Evolutionary conservation across 2,888 invertebrate genomes (phyloP).

Genomic region (Terebella lapidaria): DNA sequence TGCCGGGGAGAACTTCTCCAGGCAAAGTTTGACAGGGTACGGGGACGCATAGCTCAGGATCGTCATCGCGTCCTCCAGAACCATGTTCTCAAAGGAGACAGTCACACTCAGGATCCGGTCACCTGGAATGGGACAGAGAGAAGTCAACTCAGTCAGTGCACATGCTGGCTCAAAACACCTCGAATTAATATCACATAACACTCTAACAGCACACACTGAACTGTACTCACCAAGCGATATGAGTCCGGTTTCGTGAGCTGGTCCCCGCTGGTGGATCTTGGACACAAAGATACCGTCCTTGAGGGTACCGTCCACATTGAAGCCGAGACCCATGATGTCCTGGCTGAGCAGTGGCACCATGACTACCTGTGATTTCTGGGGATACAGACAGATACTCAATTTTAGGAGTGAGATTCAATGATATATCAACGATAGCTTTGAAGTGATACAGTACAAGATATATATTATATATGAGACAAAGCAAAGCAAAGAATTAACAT

Average conservation of each 20-base stretch:
- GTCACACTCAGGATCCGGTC: constrained; percentile 82
- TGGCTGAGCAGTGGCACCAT: constrained; percentile 74
- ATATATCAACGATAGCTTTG: no score
- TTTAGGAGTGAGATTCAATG: no score
- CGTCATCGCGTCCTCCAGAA: constrained; percentile 82
- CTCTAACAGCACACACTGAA: no score
- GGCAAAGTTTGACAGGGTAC: constrained; percentile 62
- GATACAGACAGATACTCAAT: no score
- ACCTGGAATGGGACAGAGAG: constrained; percentile 59
- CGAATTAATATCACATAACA: no score
- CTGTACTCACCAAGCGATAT: constrained; percentile 70
- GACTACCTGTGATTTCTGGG: background rate
- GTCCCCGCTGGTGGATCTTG: constrained; percentile 79
- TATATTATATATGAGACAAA: no score
- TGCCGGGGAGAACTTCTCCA: constrained; percentile 27
- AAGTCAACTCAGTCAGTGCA: no score
- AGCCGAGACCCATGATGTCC: constrained; percentile 82
- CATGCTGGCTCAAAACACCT: no score
- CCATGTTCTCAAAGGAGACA: constrained; percentile 81
- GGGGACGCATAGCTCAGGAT: constrained; percentile 87
- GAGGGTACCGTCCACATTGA: constrained; percentile 85
- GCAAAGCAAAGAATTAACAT: no score
- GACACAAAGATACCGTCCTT: constrained; percentile 84
- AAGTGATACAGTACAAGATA: no score
- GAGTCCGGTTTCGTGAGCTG: constrained; percentile 78